Base-by-base conservation (phyloP, 2,797 vertebrate species). In the Protonibea diacanthus region DNA sequence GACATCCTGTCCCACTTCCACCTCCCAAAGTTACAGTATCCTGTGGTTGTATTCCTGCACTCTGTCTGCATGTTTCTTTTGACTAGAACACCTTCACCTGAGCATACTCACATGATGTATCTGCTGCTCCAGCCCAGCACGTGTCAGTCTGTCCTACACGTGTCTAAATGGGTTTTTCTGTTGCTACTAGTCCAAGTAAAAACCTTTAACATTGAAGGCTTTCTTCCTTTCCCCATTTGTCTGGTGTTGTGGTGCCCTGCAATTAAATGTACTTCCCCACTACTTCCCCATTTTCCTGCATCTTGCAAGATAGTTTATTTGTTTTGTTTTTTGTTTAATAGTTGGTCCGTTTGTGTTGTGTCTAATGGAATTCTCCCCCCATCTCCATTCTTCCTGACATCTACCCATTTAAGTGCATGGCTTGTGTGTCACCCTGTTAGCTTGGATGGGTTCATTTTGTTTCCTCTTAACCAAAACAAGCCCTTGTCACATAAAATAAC, bases 401-500 rank as follows among this genome's bases (percentile, higher is more conserved):
- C 44, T 10, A 52, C 63, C 69, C 71, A 73, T 85, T 80, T 59
- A 85, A 72, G 67, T 92, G 95, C 95, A 96, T 92, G 95, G 94
- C 94, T 94, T 90, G 83, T 94, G 89, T 90, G 85, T 89, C 82
- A 91, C 81, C 90, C 87, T 84, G 77, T 89, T 88, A 86, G 88
- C 92, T 88, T 92, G 89, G 76, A 94, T 94, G 93, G 88, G 93
- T 92, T 90, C 83, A 93, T 94, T 94, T 93, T 92, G 84, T 93
- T 94, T 94, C 71, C 78, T 93, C 71, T 91, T 90, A 88, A 92
- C 86, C 75, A 88, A 90, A 92, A 88, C 85, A 88, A 94, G 92
- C 86, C 87, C 85, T 83, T 62, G 86, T 88, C 90, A 94, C 88
- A 78, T 91, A 83, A 86, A 91, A 91, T 86, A 90, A 89, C 88